These are phyloP conservation scores for Orthonevra nobilis DNA, from an alignment of 2,888 invertebrate genomes.

Conservation along the genomic window DNA sequence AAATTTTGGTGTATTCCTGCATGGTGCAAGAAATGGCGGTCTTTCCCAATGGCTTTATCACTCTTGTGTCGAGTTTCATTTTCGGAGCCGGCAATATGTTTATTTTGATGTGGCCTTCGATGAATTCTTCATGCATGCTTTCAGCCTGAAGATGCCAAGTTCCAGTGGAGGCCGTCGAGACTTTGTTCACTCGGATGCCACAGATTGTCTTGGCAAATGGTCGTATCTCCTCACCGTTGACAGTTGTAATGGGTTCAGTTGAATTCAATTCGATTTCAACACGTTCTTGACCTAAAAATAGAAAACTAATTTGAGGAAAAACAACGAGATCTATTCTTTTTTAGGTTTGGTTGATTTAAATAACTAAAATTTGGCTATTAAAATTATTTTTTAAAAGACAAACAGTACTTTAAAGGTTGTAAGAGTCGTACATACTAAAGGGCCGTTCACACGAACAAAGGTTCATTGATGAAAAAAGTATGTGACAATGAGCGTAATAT, in stretches of 20 bases:
- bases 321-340: no score
- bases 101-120: slow-evolving; percentile 52
- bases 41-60: slow-evolving; percentile 69
- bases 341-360: no score
- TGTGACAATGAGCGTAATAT: no score
- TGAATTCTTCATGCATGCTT: slow-evolving; percentile 58
- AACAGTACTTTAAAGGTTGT: no score
- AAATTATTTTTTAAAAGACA: no score
- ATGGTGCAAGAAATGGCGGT: slow-evolving; percentile 69
- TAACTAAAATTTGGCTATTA: no score
- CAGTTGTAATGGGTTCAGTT: slow-evolving; percentile 60
- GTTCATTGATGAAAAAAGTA: no score
- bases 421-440: no score
- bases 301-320: neutral
- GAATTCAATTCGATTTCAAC: slow-evolving; percentile 68
- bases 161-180: slow-evolving; percentile 69
- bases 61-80: slow-evolving; percentile 68
- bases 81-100: slow-evolving; percentile 61
- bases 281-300: slow-evolving; percentile 57
- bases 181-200: slow-evolving; percentile 71
- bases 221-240: slow-evolving; percentile 68
- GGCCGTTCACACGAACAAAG: no score
- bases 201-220: slow-evolving; percentile 70
- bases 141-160: slow-evolving; percentile 65
- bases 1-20: slow-evolving; percentile 71